Percentiles rank a stretch among this genome's conserved stretches.
These are phyloP conservation scores for Balearica regulorum DNA, from an alignment of 2,797 vertebrate genomes.

Conservation along the genomic window DNA sequence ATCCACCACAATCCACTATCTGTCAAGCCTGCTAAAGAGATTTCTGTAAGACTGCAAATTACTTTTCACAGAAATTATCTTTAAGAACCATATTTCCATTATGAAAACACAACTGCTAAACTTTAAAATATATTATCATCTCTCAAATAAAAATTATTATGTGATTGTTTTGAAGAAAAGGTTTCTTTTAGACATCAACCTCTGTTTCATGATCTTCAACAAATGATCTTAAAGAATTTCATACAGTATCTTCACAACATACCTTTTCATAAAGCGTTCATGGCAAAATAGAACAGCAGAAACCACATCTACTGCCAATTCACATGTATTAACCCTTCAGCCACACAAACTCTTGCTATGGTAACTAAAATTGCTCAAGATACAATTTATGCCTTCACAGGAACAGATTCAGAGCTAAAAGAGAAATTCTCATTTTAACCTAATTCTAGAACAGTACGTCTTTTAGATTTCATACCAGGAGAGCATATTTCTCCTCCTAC, in stretches of 20 bases:
- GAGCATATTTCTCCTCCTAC: conserved; percentile 49
- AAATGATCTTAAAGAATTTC: neutral
- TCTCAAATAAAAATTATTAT: neutral
- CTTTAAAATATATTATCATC: neutral
- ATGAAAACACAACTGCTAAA: neutral
- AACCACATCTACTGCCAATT: neutral
- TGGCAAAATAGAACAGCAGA: neutral
- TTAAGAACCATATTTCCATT: neutral
- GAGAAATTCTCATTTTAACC: conserved; percentile 22
- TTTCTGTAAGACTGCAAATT: neutral
- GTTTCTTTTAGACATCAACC: neutral
- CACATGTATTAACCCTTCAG: neutral
- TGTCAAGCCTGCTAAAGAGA: neutral
- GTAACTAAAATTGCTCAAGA: neutral
- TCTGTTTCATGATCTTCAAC: neutral
- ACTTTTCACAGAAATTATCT: neutral
- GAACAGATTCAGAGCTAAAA: conserved; percentile 1
- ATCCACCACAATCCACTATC: neutral
- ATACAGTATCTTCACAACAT: neutral
- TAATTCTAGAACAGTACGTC: conserved; percentile 31
- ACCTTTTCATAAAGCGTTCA: neutral
- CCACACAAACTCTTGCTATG: neutral
- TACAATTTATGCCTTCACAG: neutral
- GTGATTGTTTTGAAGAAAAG: neutral
- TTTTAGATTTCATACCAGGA: conserved; percentile 17